phyloP scores from a whole-genome alignment of 2,797 vertebrate species.

The Pangasius sanitwongsei region DNA sequence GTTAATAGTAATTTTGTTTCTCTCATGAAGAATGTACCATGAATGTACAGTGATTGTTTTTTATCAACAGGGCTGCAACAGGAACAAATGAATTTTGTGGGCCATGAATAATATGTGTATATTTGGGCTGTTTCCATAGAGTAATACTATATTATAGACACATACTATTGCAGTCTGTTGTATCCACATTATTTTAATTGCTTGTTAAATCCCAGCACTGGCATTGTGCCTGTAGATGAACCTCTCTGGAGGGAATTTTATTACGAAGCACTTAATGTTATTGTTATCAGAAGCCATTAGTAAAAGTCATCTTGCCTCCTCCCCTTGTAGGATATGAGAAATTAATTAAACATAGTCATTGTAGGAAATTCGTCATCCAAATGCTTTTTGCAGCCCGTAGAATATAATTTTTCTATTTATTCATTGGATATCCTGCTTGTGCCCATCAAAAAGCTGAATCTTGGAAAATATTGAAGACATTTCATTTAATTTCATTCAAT shows the following conservation, averaged over 20 bases:
- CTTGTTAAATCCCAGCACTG: slow-evolving; percentile 39
- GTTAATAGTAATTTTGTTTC: neutral
- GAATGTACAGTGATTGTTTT: neutral
- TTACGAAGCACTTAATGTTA: slow-evolving; percentile 16
- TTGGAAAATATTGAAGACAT: neutral
- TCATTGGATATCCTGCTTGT: neutral
- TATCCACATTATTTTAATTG: neutral
- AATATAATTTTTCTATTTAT: neutral
- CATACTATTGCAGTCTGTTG: neutral
- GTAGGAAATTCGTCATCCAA: neutral
- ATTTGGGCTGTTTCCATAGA: neutral
- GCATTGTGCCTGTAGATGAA: slow-evolving; percentile 7
- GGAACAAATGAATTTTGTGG: neutral
- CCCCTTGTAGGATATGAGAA: slow-evolving; percentile 26
- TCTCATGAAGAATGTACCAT: neutral
- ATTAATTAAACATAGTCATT: slow-evolving; percentile 37
- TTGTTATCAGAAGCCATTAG: slow-evolving; percentile 47
- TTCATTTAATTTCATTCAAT: neutral
- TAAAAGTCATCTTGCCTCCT: slow-evolving; percentile 41
- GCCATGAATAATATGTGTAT: neutral
- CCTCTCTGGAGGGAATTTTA: slow-evolving; percentile 51
- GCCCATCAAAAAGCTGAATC: neutral
- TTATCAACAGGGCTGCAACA: neutral
- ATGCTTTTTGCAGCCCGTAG: neutral
- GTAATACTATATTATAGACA: neutral